Evolutionary conservation across 2,113 vertebrate genomes (phyloP), one percentile per base, ranked within the genome.

Genomic region (Cololabis saira): DNA sequence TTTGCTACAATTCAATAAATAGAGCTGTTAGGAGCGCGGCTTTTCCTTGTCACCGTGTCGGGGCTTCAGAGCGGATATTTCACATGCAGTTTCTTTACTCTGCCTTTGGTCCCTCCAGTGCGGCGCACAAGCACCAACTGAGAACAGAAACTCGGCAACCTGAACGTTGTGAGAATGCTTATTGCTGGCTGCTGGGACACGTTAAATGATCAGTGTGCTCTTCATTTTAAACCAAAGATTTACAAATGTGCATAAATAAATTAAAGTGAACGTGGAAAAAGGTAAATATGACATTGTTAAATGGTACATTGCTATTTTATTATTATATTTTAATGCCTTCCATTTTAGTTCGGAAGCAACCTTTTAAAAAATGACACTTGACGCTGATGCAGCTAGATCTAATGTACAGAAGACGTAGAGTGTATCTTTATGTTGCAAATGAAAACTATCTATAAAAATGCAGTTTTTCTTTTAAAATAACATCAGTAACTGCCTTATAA

Each of bases 1-100:
- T 92, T 90, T 21, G 50, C 85, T 81, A 76, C 90, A 87, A 90
- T 91, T 92, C 91, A 93, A 93, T 93, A 92, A 92, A 93, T 91
- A 87, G 85, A 91, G 89, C 90, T 83, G 87, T 88, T 92, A 87
- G 88, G 84, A 86, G 81, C 76, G 56, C 83, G 75, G 81, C 87
- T 81, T 90, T 90, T 88, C 88, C 87, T 89, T 82, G 87, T 91
- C 91, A 88, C 82, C 82, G 60, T 86, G 90, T 92, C 82, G 61
- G 76, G 78, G 56, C 68, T 80, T 78, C 62, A 27, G 73, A 77
- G 69, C 84, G 69, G 84, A 91, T 86, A 86, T 87, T 83, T 89
- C 75, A 67, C 68, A 61, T 74, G 66, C 57, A 19, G 63, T 78
- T 54, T 70, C 81, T 81, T 37, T 11, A 37, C 33, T 37, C 33